Percentiles rank a stretch among this genome's conserved stretches.
These are phyloP conservation scores for Echinometra lucunter DNA, from an alignment of 53 echinoderm and acorn worm species.

Conservation along the genomic window DNA sequence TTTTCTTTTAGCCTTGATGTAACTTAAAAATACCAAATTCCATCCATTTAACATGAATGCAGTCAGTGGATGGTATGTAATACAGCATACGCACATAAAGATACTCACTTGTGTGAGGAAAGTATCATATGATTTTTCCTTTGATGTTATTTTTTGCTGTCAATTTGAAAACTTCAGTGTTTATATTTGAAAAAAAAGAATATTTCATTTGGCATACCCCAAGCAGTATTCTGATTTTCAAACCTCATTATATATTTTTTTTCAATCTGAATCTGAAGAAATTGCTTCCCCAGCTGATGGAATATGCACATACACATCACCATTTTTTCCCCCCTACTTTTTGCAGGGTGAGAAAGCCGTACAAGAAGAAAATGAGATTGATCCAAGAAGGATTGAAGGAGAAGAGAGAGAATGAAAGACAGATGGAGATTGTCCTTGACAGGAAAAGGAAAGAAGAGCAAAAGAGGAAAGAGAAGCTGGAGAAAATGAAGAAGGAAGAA, in stretches of 20 bases:
- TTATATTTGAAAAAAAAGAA: too few species aligned
- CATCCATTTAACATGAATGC: too few species aligned
- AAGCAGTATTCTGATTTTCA: too few species aligned
- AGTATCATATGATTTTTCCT: neutral
- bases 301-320: too few species aligned
- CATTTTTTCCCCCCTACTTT: neutral
- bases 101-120: neutral
- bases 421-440: constrained; percentile 86
- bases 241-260: neutral
- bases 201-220: too few species aligned
- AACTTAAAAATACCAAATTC: too few species aligned
- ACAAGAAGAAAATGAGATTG: constrained; percentile 74
- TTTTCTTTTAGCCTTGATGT: too few species aligned
- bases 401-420: constrained; percentile 79
- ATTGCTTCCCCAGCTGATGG: too few species aligned
- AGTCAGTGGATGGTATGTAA: neutral
- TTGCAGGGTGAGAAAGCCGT: constrained; percentile 84
- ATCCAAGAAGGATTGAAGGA: constrained; percentile 81
- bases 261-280: too few species aligned
- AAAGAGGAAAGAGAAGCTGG: constrained; percentile 80
- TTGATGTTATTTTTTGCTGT: neutral
- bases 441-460: constrained; percentile 85
- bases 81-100: neutral
- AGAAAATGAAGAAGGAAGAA: constrained; percentile 85
- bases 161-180: neutral